phyloP scores from a whole-genome alignment of 2,888 invertebrate genomes.

The Parthenolecanium corni region DNA sequence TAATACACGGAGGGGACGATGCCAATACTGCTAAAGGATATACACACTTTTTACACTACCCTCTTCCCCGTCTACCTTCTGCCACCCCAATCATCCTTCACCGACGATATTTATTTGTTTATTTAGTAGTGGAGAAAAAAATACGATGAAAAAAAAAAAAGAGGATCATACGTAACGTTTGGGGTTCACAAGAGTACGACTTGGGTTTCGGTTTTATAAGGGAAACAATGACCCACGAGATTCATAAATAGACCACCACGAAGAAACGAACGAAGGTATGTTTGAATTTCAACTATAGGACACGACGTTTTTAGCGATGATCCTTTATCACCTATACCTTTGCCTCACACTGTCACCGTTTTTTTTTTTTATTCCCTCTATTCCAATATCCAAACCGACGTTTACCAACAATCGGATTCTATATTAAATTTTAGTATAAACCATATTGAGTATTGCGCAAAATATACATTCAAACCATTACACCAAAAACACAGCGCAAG shows the following conservation, averaged over 20 bases:
- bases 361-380: too few relatives aligned
- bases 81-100: neutral
- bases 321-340: constrained; percentile 14
- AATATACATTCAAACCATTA: too few relatives aligned
- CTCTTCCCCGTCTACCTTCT: too few relatives aligned
- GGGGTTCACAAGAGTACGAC: constrained; percentile 7
- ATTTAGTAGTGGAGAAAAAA: constrained; percentile 3
- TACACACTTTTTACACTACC: too few relatives aligned
- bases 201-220: constrained; percentile 12
- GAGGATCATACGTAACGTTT: neutral
- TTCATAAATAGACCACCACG: constrained; percentile 11
- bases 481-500: too few relatives aligned
- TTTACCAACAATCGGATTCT: too few relatives aligned
- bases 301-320: neutral
- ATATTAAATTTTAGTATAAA: too few relatives aligned
- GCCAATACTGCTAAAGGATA: too few relatives aligned
- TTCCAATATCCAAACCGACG: too few relatives aligned
- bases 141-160: neutral
- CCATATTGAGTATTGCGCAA: too few relatives aligned
- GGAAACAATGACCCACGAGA: constrained; percentile 14
- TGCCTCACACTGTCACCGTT: too few relatives aligned
- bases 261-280: constrained; percentile 5
- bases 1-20: too few relatives aligned
- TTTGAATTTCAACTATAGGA: neutral
- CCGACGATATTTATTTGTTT: constrained; percentile 13